phyloP scores from a whole-genome alignment of 2,797 vertebrate species.

The Phrynocephalus vlangalii region DNA sequence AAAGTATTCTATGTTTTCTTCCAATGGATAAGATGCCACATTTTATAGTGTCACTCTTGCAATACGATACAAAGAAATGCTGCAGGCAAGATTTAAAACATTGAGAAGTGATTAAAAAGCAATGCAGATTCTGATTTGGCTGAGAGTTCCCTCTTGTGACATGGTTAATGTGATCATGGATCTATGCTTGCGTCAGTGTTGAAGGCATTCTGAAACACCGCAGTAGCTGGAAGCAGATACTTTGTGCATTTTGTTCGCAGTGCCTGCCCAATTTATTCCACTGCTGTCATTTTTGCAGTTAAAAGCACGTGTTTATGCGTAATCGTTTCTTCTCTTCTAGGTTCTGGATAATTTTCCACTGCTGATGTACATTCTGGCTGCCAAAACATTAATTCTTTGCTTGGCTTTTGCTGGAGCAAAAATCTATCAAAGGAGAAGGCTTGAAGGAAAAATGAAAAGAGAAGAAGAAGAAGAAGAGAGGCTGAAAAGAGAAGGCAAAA shows the following conservation, averaged over 20 bases:
- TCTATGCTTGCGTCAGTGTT: background rate
- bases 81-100: background rate
- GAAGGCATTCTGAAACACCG: constrained; percentile 5
- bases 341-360: constrained; percentile 90
- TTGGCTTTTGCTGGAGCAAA: constrained; percentile 90
- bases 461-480: constrained; percentile 76
- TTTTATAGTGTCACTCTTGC: background rate
- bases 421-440: constrained; percentile 88
- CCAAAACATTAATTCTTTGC: constrained; percentile 92
- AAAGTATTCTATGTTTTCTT: background rate
- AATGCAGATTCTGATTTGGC: background rate
- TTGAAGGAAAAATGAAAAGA: constrained; percentile 81
- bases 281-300: constrained; percentile 37
- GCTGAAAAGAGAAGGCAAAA: constrained; percentile 79
- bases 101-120: background rate
- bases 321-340: constrained; percentile 71
- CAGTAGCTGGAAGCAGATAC: background rate
- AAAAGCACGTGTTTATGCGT: background rate
- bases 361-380: constrained; percentile 93
- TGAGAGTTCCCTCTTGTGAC: background rate
- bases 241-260: background rate
- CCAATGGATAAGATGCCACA: background rate
- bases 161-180: background rate
- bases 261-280: background rate
- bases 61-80: background rate